Base-by-base conservation (phyloP, 2,888 invertebrate species). In the Muschampia plurimacula region DNA sequence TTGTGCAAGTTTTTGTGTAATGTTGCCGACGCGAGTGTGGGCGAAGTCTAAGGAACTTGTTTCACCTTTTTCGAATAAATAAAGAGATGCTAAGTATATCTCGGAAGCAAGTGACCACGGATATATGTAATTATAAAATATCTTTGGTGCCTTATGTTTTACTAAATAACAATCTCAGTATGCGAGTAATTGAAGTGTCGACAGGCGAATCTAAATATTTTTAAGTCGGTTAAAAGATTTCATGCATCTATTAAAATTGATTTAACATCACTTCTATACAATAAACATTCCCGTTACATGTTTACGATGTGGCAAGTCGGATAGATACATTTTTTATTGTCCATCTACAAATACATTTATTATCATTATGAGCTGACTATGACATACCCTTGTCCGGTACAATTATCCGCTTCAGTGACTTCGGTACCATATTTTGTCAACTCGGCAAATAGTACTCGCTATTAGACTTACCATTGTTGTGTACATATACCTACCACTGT, bases 1-100 rank as follows among this genome's bases (percentile, higher is more conserved):
- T 74, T 69, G 22, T 36, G 71, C 62, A 59, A 28, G 60, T 67
- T 72, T 67, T 72, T 72, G 72, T 72, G 71, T 71, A 12, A 66
- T 71, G 65, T 65, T 65, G 71, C 71, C 71, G 71, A 39, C 67
- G 59, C 46, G 64, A n/a, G 59, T 59, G 70, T 59, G 65, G 65
- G 70, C 59, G 44, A 6, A 28, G 15, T 13, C 28, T 52, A 28
- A 55, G 4, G 59, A 22, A 55, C 64, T 10, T 44, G 64, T 28
- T 64, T 39, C 28, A 70, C 15, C 10, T 12, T 15, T 22, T 13
- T 32, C 52, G 55, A 22, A 22, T 22, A 22, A 65, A 7, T 41
- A 44, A 64, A 22, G 41, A 28, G 22, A 39, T 36, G 15, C 52
- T 62, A 2, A 15, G 4, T 13, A 0, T 15, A 32, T 32, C 28